phyloP scores from a whole-genome alignment of 2,113 vertebrate genomes.

The Tautogolabrus adspersus region DNA sequence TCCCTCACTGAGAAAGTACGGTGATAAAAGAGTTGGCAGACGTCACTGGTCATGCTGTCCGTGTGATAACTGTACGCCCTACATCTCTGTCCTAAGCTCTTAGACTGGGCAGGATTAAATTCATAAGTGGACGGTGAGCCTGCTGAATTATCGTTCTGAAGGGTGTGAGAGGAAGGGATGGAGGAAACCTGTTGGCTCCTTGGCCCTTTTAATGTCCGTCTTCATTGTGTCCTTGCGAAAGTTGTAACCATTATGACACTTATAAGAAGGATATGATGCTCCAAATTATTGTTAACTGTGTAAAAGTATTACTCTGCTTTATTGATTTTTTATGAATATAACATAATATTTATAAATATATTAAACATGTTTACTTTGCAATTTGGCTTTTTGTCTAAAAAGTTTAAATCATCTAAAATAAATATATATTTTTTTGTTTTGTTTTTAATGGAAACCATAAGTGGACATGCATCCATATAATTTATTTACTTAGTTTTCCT shows the following conservation, averaged over 20 bases:
- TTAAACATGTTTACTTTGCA: no score
- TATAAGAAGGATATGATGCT: background rate
- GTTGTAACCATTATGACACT: background rate
- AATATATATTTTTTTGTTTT: no score
- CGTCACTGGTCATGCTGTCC: constrained; percentile 68
- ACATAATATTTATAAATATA: no score
- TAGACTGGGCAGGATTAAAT: constrained; percentile 63
- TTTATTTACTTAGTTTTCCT: no score
- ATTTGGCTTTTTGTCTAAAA: no score
- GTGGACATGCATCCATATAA: no score
- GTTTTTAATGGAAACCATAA: no score
- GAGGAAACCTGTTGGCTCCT: constrained; percentile 28
- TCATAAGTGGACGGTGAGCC: constrained; percentile 65
- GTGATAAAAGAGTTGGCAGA: constrained; percentile 78
- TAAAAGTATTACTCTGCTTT: no score
- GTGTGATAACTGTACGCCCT: constrained; percentile 60
- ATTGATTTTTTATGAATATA: no score
- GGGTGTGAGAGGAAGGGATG: constrained; percentile 31
- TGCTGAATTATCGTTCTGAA: constrained; percentile 54
- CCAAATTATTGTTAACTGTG: background rate
- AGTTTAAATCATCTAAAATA: no score
- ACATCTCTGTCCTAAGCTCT: constrained; percentile 61
- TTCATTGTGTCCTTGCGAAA: constrained; percentile 39
- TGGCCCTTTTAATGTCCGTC: constrained; percentile 18
- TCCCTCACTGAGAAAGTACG: constrained; percentile 59